These are phyloP conservation scores for Drosophila eugracilis DNA, from an alignment of 1,140 invertebrate species.

Conservation along the genomic window DNA sequence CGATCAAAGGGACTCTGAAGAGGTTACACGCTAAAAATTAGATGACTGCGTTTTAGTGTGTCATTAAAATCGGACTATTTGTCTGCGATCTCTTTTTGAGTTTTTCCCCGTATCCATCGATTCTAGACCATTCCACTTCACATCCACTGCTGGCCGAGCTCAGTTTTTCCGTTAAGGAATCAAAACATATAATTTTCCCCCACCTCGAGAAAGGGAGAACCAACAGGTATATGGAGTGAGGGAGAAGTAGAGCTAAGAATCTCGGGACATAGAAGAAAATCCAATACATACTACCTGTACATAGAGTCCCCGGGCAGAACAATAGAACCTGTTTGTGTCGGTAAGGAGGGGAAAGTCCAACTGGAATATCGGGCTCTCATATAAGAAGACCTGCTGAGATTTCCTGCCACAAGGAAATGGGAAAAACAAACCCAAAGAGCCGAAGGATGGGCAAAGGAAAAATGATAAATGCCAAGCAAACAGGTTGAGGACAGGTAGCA, in stretches of 20 bases:
- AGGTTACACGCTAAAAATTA: slow-evolving; percentile 66
- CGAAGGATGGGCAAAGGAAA: slow-evolving; percentile 53
- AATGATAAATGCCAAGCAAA: slow-evolving; percentile 76
- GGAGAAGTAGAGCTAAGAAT: slow-evolving; percentile 38
- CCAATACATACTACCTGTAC: slow-evolving; percentile 62
- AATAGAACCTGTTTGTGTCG: slow-evolving; percentile 82
- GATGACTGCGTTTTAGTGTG: slow-evolving; percentile 73
- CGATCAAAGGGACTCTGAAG: slow-evolving; percentile 59
- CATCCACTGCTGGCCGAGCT: slow-evolving; percentile 35
- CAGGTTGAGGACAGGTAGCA: slow-evolving; percentile 76
- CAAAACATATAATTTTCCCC: slow-evolving; percentile 78
- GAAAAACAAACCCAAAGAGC: slow-evolving; percentile 61
- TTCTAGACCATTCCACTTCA: slow-evolving; percentile 6
- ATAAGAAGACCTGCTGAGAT: slow-evolving; percentile 62
- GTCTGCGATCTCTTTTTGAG: slow-evolving; percentile 36
- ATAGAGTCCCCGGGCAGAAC: slow-evolving; percentile 14
- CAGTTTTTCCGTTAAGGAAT: slow-evolving; percentile 78
- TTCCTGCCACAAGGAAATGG: slow-evolving; percentile 73
- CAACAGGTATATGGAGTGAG: slow-evolving; percentile 16
- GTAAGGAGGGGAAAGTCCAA: slow-evolving; percentile 76
- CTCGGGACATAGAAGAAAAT: slow-evolving; percentile 67
- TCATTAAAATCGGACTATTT: slow-evolving; percentile 77
- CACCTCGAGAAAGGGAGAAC: slow-evolving; percentile 4
- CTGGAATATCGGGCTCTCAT: slow-evolving; percentile 63
- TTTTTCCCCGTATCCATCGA: slow-evolving; percentile 41